Percentiles rank a stretch among this genome's conserved stretches.
These are phyloP conservation scores for Sarcophaga subvicina DNA, from an alignment of 2,888 invertebrate species.

Conservation along the genomic window DNA sequence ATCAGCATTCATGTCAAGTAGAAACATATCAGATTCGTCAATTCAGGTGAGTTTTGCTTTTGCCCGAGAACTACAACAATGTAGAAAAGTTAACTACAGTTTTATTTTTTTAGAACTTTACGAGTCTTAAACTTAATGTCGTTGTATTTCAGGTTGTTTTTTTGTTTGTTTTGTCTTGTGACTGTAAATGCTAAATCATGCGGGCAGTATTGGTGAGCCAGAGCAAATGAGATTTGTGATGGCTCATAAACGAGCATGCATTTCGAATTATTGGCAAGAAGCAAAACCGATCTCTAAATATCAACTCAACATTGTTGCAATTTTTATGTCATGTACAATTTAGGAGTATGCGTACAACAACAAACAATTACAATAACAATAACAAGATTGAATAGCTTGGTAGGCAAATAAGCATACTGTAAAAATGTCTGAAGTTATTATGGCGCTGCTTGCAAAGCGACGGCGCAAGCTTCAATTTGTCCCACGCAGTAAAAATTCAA, in stretches of 20 bases:
- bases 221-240: slow-evolving; percentile 51
- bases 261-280: slow-evolving; percentile 30
- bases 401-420: slow-evolving; percentile 41
- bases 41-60: too few relatives aligned
- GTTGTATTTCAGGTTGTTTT: background rate
- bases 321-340: slow-evolving; percentile 64
- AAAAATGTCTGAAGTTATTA: slow-evolving; percentile 45
- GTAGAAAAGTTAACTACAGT: background rate
- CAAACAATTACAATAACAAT: slow-evolving; percentile 1
- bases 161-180: slow-evolving; percentile 7
- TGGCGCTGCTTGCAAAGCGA: slow-evolving; percentile 32
- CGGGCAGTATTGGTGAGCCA: background rate
- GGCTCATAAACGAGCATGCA: slow-evolving; percentile 48
- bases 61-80: too few relatives aligned
- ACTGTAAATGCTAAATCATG: slow-evolving; percentile 30
- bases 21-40: too few relatives aligned
- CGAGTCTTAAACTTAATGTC: slow-evolving; percentile 26
- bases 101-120: background rate
- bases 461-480: slow-evolving; percentile 41
- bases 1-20: background rate
- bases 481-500: slow-evolving; percentile 51
- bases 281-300: slow-evolving; percentile 53
- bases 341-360: slow-evolving; percentile 27
- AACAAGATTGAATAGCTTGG: slow-evolving; percentile 2
- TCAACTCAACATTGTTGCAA: slow-evolving; percentile 69